These are phyloP conservation scores for Calidris pygmaea DNA, from an alignment of 2,113 vertebrate genomes.

Conservation along the genomic window DNA sequence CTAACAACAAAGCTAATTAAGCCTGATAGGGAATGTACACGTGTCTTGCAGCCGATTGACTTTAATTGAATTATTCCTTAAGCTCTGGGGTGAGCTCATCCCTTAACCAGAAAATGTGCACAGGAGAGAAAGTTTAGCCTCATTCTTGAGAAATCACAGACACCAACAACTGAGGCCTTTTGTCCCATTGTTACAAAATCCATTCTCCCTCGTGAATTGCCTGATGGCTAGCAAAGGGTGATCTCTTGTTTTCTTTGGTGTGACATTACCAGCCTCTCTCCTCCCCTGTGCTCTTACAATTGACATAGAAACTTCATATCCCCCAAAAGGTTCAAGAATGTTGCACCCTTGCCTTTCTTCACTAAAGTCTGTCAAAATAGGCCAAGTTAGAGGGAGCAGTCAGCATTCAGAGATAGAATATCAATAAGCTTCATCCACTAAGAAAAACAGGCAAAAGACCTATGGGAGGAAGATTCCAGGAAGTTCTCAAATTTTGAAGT, in stretches of 20 bases:
- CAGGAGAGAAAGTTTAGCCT: background rate
- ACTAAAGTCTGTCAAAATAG: background rate
- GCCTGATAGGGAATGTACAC: background rate
- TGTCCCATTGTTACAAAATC: background rate
- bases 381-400: background rate
- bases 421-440: background rate
- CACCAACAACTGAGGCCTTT: background rate
- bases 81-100: background rate
- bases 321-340: background rate
- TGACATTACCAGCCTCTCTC: background rate
- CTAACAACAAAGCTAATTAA: conserved; percentile 49
- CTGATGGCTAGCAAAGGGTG: background rate
- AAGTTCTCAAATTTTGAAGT: background rate
- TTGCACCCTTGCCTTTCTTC: background rate
- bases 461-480: background rate
- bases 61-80: conserved; percentile 25
- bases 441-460: background rate
- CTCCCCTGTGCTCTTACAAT: background rate
- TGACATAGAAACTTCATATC: background rate
- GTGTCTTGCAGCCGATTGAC: background rate
- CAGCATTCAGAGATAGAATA: background rate
- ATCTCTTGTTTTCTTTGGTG: background rate
- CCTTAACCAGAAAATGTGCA: background rate
- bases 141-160: background rate
- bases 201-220: background rate